phyloP scores from a whole-genome alignment of 2,888 invertebrate genomes.

The Vandiemenella viatica region DNA sequence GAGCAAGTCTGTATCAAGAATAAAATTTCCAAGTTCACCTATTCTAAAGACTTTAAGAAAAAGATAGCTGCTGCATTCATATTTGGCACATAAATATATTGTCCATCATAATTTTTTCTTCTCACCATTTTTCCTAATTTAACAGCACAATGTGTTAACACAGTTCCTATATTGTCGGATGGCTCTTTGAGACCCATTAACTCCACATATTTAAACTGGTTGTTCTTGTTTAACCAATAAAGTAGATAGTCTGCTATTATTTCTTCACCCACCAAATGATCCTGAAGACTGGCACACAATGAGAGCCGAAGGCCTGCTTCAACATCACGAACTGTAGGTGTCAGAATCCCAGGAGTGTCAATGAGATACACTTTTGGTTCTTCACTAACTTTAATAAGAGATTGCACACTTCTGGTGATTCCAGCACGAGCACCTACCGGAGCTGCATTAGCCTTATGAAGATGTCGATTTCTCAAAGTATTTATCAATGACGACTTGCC shows the following conservation, averaged over 20 bases:
- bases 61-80: constrained; percentile 42
- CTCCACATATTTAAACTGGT: constrained; percentile 37
- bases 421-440: constrained; percentile 68
- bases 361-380: constrained; percentile 68
- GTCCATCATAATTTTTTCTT: constrained; percentile 33
- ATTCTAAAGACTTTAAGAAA: constrained; percentile 57
- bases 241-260: constrained; percentile 78
- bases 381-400: constrained; percentile 66
- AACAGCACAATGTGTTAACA: constrained; percentile 41
- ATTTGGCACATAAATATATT: constrained; percentile 44
- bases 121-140: constrained; percentile 33
- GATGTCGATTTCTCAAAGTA: constrained; percentile 51
- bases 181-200: constrained; percentile 52
- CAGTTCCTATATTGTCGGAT: constrained; percentile 55
- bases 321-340: constrained; percentile 55
- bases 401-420: constrained; percentile 67
- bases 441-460: constrained; percentile 39
- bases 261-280: constrained; percentile 72
- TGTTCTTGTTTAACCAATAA: constrained; percentile 68
- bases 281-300: constrained; percentile 65
- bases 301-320: constrained; percentile 77
- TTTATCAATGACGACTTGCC: constrained; percentile 90
- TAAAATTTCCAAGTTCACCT: constrained; percentile 52
- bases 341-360: constrained; percentile 87
- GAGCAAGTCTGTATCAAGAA: constrained; percentile 39